Conservation (phyloP, 2,113 vertebrate species). For the Cyrtonyx montezumae region DNA sequence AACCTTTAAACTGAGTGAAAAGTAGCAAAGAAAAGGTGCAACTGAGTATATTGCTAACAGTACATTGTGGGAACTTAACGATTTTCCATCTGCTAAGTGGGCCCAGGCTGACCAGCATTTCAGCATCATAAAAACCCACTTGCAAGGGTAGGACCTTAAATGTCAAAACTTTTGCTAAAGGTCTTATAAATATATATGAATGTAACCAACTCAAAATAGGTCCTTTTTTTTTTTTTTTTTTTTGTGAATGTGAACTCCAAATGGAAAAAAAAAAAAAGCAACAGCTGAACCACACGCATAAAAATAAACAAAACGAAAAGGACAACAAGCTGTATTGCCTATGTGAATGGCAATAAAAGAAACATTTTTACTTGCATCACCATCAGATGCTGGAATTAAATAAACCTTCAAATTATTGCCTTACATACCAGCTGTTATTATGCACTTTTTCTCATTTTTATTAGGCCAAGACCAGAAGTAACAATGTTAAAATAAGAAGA, state of each 20-base stretch:
- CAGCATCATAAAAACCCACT: not conserved
- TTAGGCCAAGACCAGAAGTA: not conserved
- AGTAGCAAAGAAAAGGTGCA: not conserved
- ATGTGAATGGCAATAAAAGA: not conserved
- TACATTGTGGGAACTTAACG: not conserved
- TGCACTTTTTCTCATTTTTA: not conserved
- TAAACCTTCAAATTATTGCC: not conserved
- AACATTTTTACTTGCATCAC: not conserved
- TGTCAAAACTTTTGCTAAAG: not conserved
- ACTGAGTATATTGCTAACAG: not conserved
- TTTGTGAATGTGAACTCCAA: not conserved
- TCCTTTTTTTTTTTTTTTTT: not conserved
- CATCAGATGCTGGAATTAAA: not conserved
- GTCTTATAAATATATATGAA: conserved; percentile 24
- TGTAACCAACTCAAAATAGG: not conserved
- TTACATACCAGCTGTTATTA: not conserved
- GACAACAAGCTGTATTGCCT: not conserved
- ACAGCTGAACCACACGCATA: not conserved
- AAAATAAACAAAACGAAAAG: not conserved
- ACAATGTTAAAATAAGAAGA: conserved; percentile 11
- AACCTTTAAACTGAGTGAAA: not conserved
- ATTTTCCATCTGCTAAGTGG: not conserved
- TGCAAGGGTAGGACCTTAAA: not conserved
- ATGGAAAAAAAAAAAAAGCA: not conserved
- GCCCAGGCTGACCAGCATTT: not conserved